phyloP scores from a whole-genome alignment of 2,888 invertebrate genomes.

The Pediacus dermestoides region DNA sequence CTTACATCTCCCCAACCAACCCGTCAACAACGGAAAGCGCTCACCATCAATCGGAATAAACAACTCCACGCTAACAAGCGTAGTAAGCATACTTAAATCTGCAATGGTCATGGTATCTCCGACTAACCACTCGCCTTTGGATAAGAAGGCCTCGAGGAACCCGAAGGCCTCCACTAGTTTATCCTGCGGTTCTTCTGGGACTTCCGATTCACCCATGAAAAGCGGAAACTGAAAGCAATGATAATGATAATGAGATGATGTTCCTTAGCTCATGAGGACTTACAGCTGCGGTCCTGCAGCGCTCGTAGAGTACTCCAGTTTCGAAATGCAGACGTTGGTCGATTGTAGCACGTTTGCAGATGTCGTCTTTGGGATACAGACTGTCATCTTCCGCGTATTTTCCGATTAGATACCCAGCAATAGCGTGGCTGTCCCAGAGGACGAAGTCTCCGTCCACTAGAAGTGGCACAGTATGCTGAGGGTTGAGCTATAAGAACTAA shows the following conservation, averaged over 20 bases:
- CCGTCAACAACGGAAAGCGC: constrained; percentile 42
- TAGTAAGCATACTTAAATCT: constrained; percentile 42
- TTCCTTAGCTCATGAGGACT: no score
- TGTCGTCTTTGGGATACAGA: constrained; percentile 56
- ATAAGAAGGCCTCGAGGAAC: constrained; percentile 35
- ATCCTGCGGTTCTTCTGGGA: constrained; percentile 44
- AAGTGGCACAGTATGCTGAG: constrained; percentile 58
- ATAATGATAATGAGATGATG: neutral
- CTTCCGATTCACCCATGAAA: constrained; percentile 40
- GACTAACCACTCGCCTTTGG: constrained; percentile 30
- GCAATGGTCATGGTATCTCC: constrained; percentile 41
- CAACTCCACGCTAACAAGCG: constrained; percentile 50
- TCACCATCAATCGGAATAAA: constrained; percentile 47
- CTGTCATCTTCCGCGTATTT: constrained; percentile 47
- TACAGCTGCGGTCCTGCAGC: constrained; percentile 49
- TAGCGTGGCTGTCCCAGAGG: constrained; percentile 54
- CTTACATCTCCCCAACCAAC: constrained; percentile 47
- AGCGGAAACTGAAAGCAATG: constrained; percentile 29
- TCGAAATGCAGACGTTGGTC: constrained; percentile 57
- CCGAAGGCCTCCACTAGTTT: constrained; percentile 42
- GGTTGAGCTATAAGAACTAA: constrained; percentile 47
- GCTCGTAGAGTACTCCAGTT: constrained; percentile 51
- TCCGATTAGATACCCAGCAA: constrained; percentile 43
- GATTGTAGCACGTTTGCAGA: constrained; percentile 51
- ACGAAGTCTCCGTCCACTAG: constrained; percentile 55